These are phyloP conservation scores for Alexandromys fortis DNA, from an alignment of 2,113 vertebrate genomes.

Conservation along the genomic window DNA sequence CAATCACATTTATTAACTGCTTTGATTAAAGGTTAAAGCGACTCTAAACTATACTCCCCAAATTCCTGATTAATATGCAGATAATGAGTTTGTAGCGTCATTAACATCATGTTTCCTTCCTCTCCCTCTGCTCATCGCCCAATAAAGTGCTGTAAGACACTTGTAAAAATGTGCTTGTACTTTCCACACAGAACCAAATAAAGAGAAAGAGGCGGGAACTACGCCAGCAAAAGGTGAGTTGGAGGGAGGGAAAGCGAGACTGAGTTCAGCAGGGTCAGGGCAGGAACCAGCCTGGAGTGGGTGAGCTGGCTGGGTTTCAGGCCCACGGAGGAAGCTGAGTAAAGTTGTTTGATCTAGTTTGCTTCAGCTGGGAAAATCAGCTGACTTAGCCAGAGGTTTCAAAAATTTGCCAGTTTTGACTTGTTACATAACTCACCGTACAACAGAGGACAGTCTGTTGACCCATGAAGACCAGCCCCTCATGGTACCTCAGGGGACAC, in stretches of 20 bases:
- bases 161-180: constrained; percentile 83
- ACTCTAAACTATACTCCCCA: not conserved
- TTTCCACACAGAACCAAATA: constrained; percentile 87
- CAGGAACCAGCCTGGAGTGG: not conserved
- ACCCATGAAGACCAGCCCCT: not conserved
- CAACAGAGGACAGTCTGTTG: not conserved
- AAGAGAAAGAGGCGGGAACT: constrained; percentile 79
- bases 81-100: not conserved
- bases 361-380: not conserved
- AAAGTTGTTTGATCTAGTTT: not conserved
- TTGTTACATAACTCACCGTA: not conserved
- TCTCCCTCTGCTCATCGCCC: not conserved
- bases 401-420: not conserved
- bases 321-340: not conserved
- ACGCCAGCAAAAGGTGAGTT: constrained; percentile 87
- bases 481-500: not conserved
- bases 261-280: not conserved
- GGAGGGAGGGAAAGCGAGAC: not conserved
- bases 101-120: not conserved
- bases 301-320: not conserved
- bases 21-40: constrained; percentile 29
- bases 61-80: not conserved
- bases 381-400: not conserved
- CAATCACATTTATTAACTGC: not conserved
- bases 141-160: constrained; percentile 76